phyloP scores from a whole-genome alignment of 2,888 invertebrate genomes.

The Cephus nigrinus region DNA sequence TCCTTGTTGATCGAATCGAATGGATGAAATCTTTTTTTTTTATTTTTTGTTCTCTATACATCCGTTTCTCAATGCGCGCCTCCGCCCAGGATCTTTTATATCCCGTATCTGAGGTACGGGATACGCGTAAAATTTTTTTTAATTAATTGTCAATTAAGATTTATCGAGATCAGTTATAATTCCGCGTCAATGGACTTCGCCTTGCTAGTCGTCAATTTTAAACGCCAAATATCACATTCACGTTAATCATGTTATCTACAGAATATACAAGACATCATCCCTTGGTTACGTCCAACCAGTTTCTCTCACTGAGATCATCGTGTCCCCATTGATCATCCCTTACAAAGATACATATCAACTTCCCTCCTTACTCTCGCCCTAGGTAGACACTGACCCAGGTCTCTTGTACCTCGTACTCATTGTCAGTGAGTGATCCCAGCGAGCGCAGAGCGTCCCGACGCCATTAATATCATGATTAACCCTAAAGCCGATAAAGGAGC shows the following conservation, averaged over 20 bases:
- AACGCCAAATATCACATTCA: conserved; percentile 63
- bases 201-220: conserved; percentile 37
- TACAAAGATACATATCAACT: background rate
- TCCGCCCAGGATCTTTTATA: background rate
- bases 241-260: conserved; percentile 60
- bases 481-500: background rate
- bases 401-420: background rate
- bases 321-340: background rate
- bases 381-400: background rate
- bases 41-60: background rate
- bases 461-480: background rate
- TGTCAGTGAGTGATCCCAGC: background rate
- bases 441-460: conserved; percentile 9
- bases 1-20: background rate
- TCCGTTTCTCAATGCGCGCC: background rate
- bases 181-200: conserved; percentile 42
- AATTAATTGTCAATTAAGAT: background rate
- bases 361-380: background rate
- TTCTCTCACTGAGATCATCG: background rate
- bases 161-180: conserved; percentile 21
- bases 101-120: background rate
- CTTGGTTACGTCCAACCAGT: background rate
- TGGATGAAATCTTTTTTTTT: background rate
- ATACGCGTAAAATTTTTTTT: background rate
- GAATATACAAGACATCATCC: conserved; percentile 51